Conservation (phyloP, 2,888 invertebrate genomes). For the Phrixothrix hirtus region DNA sequence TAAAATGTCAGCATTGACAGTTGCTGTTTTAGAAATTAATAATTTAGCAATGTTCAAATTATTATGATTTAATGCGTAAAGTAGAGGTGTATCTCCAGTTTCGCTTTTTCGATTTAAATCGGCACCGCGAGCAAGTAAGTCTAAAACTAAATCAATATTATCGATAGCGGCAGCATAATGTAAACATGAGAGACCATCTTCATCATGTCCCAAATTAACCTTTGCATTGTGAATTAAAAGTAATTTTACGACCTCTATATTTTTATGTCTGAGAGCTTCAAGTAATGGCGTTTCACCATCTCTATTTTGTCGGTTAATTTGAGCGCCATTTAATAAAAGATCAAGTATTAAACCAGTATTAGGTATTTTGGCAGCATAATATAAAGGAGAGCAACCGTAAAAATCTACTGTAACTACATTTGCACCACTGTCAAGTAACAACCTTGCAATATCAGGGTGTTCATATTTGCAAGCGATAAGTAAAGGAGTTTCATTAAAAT, state of each 20-base stretch:
- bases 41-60: background rate
- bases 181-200: background rate
- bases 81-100: background rate
- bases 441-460: background rate
- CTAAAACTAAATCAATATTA: background rate
- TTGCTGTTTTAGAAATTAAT: background rate
- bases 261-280: background rate
- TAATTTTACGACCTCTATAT: background rate
- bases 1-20: background rate
- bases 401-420: background rate
- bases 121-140: background rate
- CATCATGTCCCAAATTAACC: background rate
- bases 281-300: conserved; percentile 1
- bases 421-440: background rate
- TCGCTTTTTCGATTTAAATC: background rate
- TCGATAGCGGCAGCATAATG: background rate
- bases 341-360: background rate
- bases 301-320: background rate
- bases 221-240: background rate
- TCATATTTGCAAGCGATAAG: background rate
- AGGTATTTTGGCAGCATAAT: background rate
- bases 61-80: background rate
- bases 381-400: background rate
- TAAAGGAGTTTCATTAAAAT: background rate
- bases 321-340: background rate